A percentile compares a stretch with the other conserved stretches of the same genome.
Conservation (phyloP, 2,113 vertebrate species). For the Platichthys stellatus region DNA sequence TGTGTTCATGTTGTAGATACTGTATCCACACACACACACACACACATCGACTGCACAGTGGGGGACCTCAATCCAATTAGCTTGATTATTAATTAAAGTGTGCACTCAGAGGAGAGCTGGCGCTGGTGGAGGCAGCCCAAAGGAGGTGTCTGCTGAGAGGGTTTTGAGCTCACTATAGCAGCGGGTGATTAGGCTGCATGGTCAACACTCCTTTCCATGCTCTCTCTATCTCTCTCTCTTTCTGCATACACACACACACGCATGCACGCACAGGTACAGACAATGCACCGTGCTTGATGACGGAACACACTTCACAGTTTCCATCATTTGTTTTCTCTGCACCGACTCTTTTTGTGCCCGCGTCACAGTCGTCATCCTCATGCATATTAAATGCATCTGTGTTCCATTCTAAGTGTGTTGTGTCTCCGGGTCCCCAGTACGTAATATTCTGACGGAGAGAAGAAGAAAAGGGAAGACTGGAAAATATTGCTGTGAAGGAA, state of each 20-base stretch:
- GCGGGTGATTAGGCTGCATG: slow-evolving; percentile 69
- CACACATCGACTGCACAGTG: slow-evolving; percentile 54
- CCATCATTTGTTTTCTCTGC: background rate
- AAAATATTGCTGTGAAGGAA: slow-evolving; percentile 1
- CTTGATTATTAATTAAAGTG: slow-evolving; percentile 83
- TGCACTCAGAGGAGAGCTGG: slow-evolving; percentile 72
- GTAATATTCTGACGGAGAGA: background rate
- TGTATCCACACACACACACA: slow-evolving; percentile 23
- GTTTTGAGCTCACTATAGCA: slow-evolving; percentile 66
- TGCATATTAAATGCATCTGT: slow-evolving; percentile 11
- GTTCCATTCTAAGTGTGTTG: background rate
- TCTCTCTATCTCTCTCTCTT: no score
- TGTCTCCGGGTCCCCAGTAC: background rate
- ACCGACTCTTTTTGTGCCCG: background rate
- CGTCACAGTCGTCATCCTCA: background rate
- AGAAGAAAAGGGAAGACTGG: slow-evolving; percentile 2
- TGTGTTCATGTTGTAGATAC: slow-evolving; percentile 40
- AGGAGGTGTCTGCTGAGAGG: slow-evolving; percentile 69
- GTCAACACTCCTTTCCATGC: background rate
- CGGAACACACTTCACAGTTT: slow-evolving; percentile 1
- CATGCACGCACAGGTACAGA: background rate
- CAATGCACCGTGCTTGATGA: background rate
- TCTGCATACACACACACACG: background rate
- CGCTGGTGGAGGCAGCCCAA: slow-evolving; percentile 61
- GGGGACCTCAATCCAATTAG: slow-evolving; percentile 78